phyloP scores from a whole-genome alignment of 1,140 invertebrate genomes.

The Pygmarrhopalites habei region DNA sequence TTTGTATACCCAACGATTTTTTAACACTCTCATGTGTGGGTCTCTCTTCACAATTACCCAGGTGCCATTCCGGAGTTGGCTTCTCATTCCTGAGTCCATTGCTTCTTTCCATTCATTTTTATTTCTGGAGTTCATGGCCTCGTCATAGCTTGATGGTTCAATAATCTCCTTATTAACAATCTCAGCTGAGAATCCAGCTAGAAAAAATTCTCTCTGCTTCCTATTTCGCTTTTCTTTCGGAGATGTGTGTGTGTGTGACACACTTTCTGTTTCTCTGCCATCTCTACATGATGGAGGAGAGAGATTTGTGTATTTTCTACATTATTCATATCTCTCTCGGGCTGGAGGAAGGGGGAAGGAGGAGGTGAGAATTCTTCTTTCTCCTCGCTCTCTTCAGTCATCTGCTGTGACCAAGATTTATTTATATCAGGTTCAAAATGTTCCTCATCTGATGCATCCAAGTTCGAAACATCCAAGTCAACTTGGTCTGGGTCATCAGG shows the following conservation, averaged over 20 bases:
- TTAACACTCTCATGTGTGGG: constrained; percentile 33
- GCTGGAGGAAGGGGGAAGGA: neutral
- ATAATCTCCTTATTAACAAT: neutral
- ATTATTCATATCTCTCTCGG: neutral
- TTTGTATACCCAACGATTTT: constrained; percentile 25
- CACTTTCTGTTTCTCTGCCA: neutral
- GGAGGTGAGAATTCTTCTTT: too few species aligned
- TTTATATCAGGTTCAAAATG: too few species aligned
- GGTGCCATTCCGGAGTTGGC: neutral
- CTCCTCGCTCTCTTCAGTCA: too few species aligned
- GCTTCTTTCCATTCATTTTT: constrained; percentile 4
- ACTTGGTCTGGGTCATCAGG: neutral
- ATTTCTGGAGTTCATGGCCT: constrained; percentile 10
- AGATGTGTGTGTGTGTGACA: too few species aligned
- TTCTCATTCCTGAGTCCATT: neutral
- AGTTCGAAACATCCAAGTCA: too few species aligned
- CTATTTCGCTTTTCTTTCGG: neutral
- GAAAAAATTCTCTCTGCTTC: neutral
- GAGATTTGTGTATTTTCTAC: neutral
- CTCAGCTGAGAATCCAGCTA: neutral
- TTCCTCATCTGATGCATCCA: too few species aligned
- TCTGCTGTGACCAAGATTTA: too few species aligned
- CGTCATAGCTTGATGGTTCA: constrained; percentile 2
- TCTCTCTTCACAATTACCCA: constrained; percentile 40
- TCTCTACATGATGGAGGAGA: neutral